Percentiles rank a stretch among this genome's conserved stretches.
Evolutionary conservation across 1,140 invertebrate species (phyloP).

Genomic region (Heterodera schachtii): DNA sequence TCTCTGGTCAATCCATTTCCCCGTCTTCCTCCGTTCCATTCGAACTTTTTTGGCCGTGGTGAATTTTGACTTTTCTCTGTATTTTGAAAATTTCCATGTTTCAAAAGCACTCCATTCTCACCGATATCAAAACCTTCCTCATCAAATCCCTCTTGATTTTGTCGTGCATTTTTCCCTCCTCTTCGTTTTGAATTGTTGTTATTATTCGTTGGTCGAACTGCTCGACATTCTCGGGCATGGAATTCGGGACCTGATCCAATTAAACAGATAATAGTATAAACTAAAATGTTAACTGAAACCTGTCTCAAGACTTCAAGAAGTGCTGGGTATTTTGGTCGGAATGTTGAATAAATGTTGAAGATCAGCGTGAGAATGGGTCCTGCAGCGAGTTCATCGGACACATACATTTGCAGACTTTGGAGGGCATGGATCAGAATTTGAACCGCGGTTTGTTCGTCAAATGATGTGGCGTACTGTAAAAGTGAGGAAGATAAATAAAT

Average conservation of each 20-base stretch:
- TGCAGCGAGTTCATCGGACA: conserved; percentile 45
- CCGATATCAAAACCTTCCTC: conserved; percentile 48
- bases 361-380: conserved; percentile 51
- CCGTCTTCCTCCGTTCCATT: background rate
- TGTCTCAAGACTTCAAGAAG: conserved; percentile 40
- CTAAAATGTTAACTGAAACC: conserved; percentile 8
- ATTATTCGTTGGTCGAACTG: conserved; percentile 48
- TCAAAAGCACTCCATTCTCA: conserved; percentile 22
- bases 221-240: conserved; percentile 39
- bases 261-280: conserved; percentile 11
- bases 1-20: conserved; percentile 9
- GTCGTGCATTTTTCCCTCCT: conserved; percentile 42
- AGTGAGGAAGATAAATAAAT: conserved; percentile 11
- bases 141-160: conserved; percentile 54
- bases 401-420: conserved; percentile 51
- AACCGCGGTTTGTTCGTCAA: conserved; percentile 50
- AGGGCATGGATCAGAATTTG: conserved; percentile 41
- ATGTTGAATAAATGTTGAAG: conserved; percentile 48
- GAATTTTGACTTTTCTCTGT: conserved; percentile 15
- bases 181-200: conserved; percentile 19
- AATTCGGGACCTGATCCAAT: conserved; percentile 42
- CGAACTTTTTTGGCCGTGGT: background rate
- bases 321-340: conserved; percentile 38
- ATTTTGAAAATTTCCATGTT: background rate
- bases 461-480: conserved; percentile 38